Evolutionary conservation across 1,140 invertebrate species (phyloP).

Genomic region (Chironomus tepperi): DNA sequence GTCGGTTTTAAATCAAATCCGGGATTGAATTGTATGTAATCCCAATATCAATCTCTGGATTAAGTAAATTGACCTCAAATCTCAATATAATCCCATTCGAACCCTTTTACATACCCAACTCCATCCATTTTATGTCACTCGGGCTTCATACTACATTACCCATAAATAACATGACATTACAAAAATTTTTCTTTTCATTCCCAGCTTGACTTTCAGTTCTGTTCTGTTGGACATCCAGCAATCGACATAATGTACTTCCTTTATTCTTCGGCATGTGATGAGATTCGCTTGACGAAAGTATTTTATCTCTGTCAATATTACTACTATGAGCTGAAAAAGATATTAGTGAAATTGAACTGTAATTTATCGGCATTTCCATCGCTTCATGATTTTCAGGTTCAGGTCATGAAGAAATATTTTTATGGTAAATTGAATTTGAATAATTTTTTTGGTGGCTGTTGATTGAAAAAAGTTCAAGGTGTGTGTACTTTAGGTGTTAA

Average conservation of each 20-base stretch:
- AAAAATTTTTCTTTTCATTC: background rate
- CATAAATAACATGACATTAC: background rate
- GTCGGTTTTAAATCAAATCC: no score
- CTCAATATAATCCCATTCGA: no score
- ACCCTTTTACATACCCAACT: no score
- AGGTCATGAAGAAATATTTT: conserved; percentile 1
- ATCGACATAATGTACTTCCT: background rate
- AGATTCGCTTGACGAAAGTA: background rate
- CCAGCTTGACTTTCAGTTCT: background rate
- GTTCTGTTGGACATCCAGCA: background rate
- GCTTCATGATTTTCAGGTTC: conserved; percentile 5
- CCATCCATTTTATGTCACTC: no score
- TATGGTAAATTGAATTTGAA: background rate
- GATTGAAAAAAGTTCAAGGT: no score
- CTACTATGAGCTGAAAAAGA: background rate
- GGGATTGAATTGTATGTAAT: no score
- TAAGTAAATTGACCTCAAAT: no score
- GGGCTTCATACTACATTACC: no score
- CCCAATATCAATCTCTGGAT: no score
- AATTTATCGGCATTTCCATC: background rate
- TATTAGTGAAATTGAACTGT: background rate
- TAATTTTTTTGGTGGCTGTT: no score
- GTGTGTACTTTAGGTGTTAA: background rate
- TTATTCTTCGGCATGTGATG: background rate
- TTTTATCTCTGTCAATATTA: background rate